A percentile compares a stretch with the other conserved stretches of the same genome.
phyloP scores from a whole-genome alignment of 2,888 invertebrate genomes.

The Bugulina stolonifera region DNA sequence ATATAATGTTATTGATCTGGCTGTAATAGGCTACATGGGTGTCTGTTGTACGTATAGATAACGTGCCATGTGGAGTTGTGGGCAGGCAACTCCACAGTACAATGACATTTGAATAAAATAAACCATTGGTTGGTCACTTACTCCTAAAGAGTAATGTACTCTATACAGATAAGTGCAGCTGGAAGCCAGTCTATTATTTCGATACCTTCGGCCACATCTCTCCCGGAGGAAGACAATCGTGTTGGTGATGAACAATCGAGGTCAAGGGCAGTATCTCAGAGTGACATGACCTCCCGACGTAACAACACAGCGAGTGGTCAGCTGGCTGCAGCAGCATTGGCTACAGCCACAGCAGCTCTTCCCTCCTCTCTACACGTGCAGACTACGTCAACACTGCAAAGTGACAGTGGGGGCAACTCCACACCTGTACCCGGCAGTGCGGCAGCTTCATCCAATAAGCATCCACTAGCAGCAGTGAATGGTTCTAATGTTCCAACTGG shows the following conservation, averaged over 20 bases:
- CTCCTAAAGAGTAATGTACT: no score
- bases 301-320: neutral
- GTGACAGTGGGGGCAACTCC: neutral
- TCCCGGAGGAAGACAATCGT: neutral
- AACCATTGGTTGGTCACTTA: no score
- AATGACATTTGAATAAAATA: no score
- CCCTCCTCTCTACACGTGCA: neutral
- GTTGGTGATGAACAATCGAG: neutral
- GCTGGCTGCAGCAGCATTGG: neutral
- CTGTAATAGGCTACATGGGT: no score
- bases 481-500: neutral
- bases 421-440: neutral
- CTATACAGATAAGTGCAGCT: neutral
- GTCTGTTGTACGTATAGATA: no score
- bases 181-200: constrained; percentile 9
- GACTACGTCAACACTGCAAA: neutral
- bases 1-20: neutral
- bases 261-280: neutral
- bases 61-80: no score
- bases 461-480: neutral
- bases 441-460: neutral
- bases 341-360: neutral
- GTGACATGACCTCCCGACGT: neutral
- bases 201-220: neutral
- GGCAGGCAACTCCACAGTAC: no score